A percentile compares a stretch with the other conserved stretches of the same genome.
Conservation (phyloP, 2,113 vertebrate species). For the Steatornis caripensis region DNA sequence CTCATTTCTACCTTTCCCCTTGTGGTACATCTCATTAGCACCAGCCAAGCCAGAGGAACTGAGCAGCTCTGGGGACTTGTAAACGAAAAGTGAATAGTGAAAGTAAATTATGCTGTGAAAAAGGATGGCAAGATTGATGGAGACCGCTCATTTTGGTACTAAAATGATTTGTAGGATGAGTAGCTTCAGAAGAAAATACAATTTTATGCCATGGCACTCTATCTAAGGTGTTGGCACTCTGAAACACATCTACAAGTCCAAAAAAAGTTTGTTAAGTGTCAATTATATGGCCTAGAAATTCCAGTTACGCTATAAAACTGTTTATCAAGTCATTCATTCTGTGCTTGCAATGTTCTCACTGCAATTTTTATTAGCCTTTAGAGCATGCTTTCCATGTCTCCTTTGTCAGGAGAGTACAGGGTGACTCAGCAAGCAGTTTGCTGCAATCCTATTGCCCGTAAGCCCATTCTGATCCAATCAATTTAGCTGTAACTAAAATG, state of each 20-base stretch:
- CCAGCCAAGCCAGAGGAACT: not conserved
- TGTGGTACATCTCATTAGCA: not conserved
- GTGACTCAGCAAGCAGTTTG: not conserved
- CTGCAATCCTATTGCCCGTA: not conserved
- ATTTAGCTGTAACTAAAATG: not conserved
- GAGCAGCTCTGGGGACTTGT: not conserved
- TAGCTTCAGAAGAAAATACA: not conserved
- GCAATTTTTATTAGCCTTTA: not conserved
- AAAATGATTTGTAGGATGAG: not conserved
- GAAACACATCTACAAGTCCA: not conserved
- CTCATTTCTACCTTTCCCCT: not conserved
- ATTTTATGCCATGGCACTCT: not conserved
- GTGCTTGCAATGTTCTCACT: not conserved
- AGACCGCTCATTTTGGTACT: not conserved
- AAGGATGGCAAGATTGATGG: not conserved
- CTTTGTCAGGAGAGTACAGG: not conserved
- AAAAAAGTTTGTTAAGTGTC: not conserved
- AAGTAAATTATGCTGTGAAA: not conserved
- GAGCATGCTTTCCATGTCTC: not conserved
- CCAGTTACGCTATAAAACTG: not conserved
- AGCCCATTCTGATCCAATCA: not conserved
- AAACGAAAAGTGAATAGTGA: not conserved
- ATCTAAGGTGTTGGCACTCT: not conserved
- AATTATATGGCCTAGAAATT: not conserved
- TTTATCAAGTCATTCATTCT: constrained; percentile 8